A percentile compares a stretch with the other conserved stretches of the same genome.
These are phyloP conservation scores for Dorcus hopei DNA, from an alignment of 2,888 invertebrate genomes.

Conservation along the genomic window DNA sequence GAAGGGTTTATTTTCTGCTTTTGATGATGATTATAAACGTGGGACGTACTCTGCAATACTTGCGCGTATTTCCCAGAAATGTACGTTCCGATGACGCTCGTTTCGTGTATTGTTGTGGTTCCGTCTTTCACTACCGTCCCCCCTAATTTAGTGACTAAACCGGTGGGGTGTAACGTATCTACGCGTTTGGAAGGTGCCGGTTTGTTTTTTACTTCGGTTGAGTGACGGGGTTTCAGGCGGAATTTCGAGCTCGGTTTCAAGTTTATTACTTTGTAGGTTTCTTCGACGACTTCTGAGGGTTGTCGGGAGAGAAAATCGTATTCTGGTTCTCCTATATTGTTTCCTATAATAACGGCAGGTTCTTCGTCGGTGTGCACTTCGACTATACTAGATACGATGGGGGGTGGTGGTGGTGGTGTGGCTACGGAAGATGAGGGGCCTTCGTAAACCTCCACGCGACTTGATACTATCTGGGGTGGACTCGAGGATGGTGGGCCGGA, in stretches of 20 bases:
- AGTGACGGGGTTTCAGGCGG: constrained; percentile 51
- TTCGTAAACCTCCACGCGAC: constrained; percentile 39
- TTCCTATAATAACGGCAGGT: constrained; percentile 60
- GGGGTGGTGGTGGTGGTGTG: constrained; percentile 31
- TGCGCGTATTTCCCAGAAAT: constrained; percentile 88
- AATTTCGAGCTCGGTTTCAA: constrained; percentile 66
- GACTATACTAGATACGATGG: constrained; percentile 56
- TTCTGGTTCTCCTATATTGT: constrained; percentile 76
- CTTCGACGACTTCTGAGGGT: constrained; percentile 80
- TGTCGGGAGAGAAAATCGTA: constrained; percentile 83
- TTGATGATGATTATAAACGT: constrained; percentile 47
- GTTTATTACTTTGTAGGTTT: constrained; percentile 81
- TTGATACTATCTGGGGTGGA: constrained; percentile 35
- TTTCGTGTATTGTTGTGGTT: constrained; percentile 80
- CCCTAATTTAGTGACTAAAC: constrained; percentile 78
- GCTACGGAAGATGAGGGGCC: constrained; percentile 31
- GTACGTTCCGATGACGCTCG: constrained; percentile 85
- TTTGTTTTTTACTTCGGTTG: constrained; percentile 41
- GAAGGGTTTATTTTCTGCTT: constrained; percentile 64
- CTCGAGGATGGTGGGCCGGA: constrained; percentile 17
- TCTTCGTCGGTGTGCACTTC: constrained; percentile 53
- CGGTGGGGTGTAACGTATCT: constrained; percentile 69
- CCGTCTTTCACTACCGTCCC: constrained; percentile 82
- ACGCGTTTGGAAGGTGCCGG: constrained; percentile 51
- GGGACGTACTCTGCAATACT: constrained; percentile 78